These are phyloP conservation scores for Polypedilum vanderplanki DNA, from an alignment of 1,140 invertebrate genomes.

Conservation along the genomic window DNA sequence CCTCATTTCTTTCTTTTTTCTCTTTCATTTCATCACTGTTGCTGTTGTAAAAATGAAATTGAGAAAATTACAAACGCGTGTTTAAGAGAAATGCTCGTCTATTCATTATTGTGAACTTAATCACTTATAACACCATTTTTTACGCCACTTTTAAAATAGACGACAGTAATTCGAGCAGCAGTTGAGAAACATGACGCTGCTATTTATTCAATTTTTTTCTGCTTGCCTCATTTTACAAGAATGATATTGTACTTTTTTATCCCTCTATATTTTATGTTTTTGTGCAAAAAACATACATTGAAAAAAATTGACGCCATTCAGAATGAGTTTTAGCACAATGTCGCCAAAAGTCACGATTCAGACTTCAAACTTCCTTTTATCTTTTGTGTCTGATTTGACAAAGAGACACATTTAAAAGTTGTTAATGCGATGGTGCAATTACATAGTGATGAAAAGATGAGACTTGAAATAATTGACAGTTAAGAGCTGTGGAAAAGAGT, in stretches of 20 bases:
- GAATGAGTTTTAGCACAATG: not conserved
- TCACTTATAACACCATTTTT: conserved; percentile 21
- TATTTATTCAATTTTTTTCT: not conserved
- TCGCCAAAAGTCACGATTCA: conserved; percentile 20
- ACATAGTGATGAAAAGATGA: not conserved
- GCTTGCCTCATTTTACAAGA: not conserved
- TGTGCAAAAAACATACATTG: not conserved
- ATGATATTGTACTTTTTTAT: no score
- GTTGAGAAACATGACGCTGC: not conserved
- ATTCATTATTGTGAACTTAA: conserved; percentile 23
- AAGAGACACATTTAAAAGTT: not conserved
- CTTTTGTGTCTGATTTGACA: not conserved
- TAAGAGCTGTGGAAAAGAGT: not conserved
- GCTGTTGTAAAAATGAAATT: not conserved
- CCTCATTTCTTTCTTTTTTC: not conserved
- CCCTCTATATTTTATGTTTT: not conserved
- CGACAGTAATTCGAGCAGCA: conserved; percentile 10
- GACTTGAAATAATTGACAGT: conserved; percentile 11
- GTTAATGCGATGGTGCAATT: conserved; percentile 24
- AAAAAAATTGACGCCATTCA: conserved; percentile 15
- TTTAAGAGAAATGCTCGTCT: not conserved
- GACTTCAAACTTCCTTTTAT: not conserved
- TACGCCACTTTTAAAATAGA: conserved; percentile 21
- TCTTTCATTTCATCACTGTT: no score
- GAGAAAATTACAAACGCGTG: conserved; percentile 17